These are phyloP conservation scores for Balanococcus diminutus DNA, from an alignment of 2,888 invertebrate species.

Conservation along the genomic window DNA sequence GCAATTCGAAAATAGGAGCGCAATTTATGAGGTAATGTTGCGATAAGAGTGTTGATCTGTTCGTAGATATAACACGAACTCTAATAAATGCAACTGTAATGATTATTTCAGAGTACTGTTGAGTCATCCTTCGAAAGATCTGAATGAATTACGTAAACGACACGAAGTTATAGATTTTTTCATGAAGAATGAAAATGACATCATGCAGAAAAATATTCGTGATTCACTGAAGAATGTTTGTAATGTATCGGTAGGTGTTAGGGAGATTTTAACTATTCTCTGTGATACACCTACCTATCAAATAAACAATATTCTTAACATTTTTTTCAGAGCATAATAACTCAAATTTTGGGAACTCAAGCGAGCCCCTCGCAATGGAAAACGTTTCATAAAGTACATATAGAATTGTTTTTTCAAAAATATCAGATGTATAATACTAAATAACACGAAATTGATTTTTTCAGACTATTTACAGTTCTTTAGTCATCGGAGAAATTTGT, in stretches of 20 bases:
- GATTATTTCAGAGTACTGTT: constrained; percentile 54
- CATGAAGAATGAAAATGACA: constrained; percentile 53
- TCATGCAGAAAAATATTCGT: constrained; percentile 41
- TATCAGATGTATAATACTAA: background rate
- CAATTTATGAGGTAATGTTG: constrained; percentile 67
- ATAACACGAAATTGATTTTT: constrained; percentile 58
- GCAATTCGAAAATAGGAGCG: constrained; percentile 69
- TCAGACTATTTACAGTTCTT: constrained; percentile 73
- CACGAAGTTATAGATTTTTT: constrained; percentile 57
- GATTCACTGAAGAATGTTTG: constrained; percentile 52
- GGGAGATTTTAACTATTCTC: background rate
- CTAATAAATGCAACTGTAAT: constrained; percentile 26
- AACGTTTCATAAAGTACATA: constrained; percentile 73
- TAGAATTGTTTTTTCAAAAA: constrained; percentile 59
- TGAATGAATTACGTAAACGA: constrained; percentile 42
- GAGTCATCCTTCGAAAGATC: constrained; percentile 55
- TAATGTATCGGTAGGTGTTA: constrained; percentile 49
- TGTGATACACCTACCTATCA: background rate
- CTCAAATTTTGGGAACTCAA: constrained; percentile 69
- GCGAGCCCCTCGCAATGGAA: constrained; percentile 73
- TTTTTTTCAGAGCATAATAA: constrained; percentile 67
- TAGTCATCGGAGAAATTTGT: constrained; percentile 72
- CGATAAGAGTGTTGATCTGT: background rate
- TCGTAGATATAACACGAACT: background rate
- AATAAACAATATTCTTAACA: background rate